phyloP scores from a whole-genome alignment of 1,140 invertebrate species.

The Eurosta solidaginis region DNA sequence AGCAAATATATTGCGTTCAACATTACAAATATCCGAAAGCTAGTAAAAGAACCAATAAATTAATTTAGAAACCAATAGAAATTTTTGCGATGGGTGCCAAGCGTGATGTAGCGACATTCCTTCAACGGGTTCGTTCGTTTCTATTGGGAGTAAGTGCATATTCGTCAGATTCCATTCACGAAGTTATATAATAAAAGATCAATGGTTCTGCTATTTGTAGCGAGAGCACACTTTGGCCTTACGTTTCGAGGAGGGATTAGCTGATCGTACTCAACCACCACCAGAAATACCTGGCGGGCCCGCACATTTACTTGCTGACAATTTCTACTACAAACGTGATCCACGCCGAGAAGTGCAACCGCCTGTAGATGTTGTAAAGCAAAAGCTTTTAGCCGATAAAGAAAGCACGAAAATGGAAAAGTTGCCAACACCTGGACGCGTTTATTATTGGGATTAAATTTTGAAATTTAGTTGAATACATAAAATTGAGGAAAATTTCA shows the following conservation, averaged over 20 bases:
- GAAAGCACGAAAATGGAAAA: conserved; percentile 34
- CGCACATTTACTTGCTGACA: conserved; percentile 70
- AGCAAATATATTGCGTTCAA: too few species aligned
- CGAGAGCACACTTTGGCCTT: conserved; percentile 67
- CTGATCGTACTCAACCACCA: conserved; percentile 74
- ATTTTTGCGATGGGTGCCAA: conserved; percentile 44
- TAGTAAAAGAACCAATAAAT: too few species aligned
- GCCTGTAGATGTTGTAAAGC: conserved; percentile 65
- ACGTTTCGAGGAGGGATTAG: conserved; percentile 67
- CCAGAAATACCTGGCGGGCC: conserved; percentile 78
- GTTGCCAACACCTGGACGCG: conserved; percentile 63
- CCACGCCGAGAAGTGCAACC: conserved; percentile 73
- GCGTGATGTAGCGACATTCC: conserved; percentile 66
- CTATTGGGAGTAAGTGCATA: conserved; percentile 64
- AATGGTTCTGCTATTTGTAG: conserved; percentile 53
- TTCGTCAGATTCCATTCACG: not conserved
- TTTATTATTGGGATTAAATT: conserved; percentile 63
- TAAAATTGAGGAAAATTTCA: not conserved
- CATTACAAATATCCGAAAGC: too few species aligned
- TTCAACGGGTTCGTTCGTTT: conserved; percentile 66
- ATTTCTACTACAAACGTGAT: conserved; percentile 82
- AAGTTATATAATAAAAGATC: not conserved
- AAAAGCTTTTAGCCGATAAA: conserved; percentile 41
- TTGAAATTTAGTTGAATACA: not conserved
- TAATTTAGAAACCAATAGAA: not conserved